phyloP scores from a whole-genome alignment of 2,888 invertebrate species.

The Lasioglossum zephyrum region DNA sequence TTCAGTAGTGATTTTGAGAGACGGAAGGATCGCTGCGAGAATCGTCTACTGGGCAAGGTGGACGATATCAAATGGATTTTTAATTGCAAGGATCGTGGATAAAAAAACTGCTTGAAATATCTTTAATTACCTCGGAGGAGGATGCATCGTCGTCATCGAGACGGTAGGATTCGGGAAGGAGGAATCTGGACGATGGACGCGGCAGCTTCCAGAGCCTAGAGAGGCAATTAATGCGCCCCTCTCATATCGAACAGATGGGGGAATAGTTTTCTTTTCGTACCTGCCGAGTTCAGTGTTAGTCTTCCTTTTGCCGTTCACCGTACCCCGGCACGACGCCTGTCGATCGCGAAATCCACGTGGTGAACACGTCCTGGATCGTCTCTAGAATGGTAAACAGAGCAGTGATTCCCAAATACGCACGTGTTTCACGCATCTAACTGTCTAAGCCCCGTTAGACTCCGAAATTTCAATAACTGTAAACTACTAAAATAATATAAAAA shows the following conservation, averaged over 20 bases:
- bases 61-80: background rate
- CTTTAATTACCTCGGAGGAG: background rate
- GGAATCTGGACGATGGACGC: background rate
- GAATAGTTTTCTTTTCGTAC: slow-evolving; percentile 42
- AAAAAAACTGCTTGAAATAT: background rate
- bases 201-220: background rate
- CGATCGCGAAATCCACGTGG: background rate
- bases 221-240: slow-evolving; percentile 1
- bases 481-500: background rate
- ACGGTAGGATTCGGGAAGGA: background rate
- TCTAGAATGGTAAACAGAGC: slow-evolving; percentile 21
- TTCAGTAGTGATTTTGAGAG: background rate
- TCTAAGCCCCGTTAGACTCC: background rate
- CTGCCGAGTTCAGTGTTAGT: slow-evolving; percentile 26
- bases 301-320: slow-evolving; percentile 26
- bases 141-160: background rate
- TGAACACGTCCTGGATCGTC: background rate
- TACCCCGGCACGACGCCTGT: background rate
- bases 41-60: background rate
- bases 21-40: background rate
- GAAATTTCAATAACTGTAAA: background rate
- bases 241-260: background rate
- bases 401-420: background rate
- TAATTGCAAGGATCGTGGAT: background rate
- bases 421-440: background rate